A percentile compares a stretch with the other conserved stretches of the same genome.
phyloP scores from a whole-genome alignment of 2,888 invertebrate genomes.

The Priapulus caudatus region DNA sequence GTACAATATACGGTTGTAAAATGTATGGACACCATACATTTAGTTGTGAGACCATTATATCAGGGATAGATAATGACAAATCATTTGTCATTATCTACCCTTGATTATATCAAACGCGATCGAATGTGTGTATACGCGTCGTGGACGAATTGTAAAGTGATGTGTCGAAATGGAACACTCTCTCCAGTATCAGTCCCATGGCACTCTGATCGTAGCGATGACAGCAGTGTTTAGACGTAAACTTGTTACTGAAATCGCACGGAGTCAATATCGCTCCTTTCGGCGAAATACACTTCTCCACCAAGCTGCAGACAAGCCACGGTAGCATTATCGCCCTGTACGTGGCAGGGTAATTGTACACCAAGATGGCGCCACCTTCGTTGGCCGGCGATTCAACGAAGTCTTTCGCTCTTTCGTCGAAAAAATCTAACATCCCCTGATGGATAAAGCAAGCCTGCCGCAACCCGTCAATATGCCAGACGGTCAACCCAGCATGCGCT shows the following conservation, averaged over 20 bases:
- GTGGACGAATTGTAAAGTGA: background rate
- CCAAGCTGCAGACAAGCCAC: background rate
- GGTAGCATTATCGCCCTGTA: background rate
- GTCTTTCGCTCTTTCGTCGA: background rate
- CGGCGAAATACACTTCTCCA: background rate
- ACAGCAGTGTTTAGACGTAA: background rate
- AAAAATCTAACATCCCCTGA: background rate
- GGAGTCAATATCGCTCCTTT: background rate
- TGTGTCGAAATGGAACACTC: background rate
- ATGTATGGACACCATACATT: no score
- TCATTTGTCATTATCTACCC: no score
- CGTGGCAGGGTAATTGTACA: background rate
- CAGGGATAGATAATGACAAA: no score
- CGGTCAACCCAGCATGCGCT: background rate
- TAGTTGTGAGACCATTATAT: no score
- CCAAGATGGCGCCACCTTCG: slow-evolving; percentile 1
- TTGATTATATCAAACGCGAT: no score
- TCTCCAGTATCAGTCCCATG: background rate
- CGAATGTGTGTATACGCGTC: no score
- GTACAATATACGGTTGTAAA: no score
- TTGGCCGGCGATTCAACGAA: background rate
- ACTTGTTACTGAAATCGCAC: background rate
- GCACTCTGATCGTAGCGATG: background rate
- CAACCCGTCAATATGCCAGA: background rate
- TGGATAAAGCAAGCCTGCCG: background rate